These are phyloP conservation scores for Atethmia centrago DNA, from an alignment of 2,888 invertebrate genomes.

Conservation along the genomic window DNA sequence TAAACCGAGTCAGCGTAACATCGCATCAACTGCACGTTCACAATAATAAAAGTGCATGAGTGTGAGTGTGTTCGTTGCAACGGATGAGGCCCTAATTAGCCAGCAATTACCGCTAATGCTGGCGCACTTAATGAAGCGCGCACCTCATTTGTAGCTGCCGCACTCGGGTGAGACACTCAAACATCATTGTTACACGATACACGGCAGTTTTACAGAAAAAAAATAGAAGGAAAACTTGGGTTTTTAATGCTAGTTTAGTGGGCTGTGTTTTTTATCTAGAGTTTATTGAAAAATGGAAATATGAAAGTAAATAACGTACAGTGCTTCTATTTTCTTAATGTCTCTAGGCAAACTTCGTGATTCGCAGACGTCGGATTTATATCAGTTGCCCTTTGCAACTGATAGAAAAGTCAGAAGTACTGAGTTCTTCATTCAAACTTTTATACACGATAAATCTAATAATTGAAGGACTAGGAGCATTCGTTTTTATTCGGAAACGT, in stretches of 20 bases:
- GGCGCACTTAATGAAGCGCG: conserved; percentile 80
- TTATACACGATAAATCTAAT: no score
- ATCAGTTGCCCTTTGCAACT: no score
- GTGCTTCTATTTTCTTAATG: no score
- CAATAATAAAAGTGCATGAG: conserved; percentile 65
- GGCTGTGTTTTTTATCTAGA: conserved; percentile 4
- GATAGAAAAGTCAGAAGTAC: no score
- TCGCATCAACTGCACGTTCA: conserved; percentile 58
- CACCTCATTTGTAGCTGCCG: conserved; percentile 77
- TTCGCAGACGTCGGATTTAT: no score
- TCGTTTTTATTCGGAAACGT: no score
- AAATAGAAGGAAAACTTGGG: conserved; percentile 16
- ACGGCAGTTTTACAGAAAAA: conserved; percentile 36
- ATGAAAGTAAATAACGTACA: neutral
- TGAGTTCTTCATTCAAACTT: no score
- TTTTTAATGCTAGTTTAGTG: conserved; percentile 17
- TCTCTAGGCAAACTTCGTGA: no score
- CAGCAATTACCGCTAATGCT: conserved; percentile 86
- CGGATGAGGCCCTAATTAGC: conserved; percentile 86
- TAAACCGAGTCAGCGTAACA: conserved; percentile 43
- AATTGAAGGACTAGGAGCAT: no score
- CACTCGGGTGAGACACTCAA: conserved; percentile 63
- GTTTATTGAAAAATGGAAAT: neutral
- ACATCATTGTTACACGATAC: conserved; percentile 61
- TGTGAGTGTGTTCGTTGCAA: conserved; percentile 73